Conservation (phyloP, 2,888 invertebrate genomes). For the Erebia ligea region DNA sequence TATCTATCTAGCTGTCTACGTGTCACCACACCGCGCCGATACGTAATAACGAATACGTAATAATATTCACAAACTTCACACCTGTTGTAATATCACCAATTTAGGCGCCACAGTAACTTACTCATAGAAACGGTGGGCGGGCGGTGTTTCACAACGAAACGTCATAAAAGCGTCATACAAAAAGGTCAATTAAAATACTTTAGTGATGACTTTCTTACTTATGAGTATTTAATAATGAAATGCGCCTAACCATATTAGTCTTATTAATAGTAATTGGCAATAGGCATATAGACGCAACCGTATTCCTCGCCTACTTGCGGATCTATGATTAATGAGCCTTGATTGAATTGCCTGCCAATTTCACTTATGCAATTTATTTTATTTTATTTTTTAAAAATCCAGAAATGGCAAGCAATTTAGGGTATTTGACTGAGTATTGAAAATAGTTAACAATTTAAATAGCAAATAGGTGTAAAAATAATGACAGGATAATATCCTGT, state of each 20-base stretch:
- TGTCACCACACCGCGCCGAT: neutral
- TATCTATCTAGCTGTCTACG: neutral
- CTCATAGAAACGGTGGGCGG: slow-evolving; percentile 50
- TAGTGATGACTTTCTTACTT: slow-evolving; percentile 38
- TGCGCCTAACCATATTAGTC: neutral
- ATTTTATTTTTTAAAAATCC: no score
- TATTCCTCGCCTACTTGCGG: neutral
- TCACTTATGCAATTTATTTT: no score
- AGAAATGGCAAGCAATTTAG: no score
- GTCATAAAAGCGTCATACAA: slow-evolving; percentile 47
- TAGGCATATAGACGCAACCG: neutral
- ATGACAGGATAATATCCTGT: neutral
- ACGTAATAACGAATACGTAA: slow-evolving; percentile 3
- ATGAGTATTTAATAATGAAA: slow-evolving; percentile 3
- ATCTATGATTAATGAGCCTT: neutral
- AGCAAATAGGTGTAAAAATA: no score
- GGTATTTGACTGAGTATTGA: no score
- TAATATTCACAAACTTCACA: slow-evolving; percentile 25
- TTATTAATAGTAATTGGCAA: neutral
- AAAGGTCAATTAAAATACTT: slow-evolving; percentile 43
- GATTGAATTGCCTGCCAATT: neutral
- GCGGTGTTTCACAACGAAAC: slow-evolving; percentile 45
- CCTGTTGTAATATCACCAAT: slow-evolving; percentile 46
- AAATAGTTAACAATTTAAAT: no score
- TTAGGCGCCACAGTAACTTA: slow-evolving; percentile 46